These are phyloP conservation scores for Notodonta dromedarius DNA, from an alignment of 2,888 invertebrate species.

Conservation along the genomic window DNA sequence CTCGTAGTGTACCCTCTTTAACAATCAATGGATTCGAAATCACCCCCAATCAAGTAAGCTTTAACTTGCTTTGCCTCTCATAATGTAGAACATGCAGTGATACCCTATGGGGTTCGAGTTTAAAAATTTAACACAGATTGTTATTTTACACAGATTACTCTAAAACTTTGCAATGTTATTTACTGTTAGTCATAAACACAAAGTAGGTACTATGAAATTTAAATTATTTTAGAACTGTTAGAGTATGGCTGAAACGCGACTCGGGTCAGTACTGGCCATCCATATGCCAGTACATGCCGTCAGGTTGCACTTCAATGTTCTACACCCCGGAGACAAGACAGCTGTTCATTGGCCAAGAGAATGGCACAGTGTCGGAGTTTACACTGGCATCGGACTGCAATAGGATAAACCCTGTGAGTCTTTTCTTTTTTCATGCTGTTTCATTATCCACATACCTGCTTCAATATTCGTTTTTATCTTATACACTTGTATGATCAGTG, in stretches of 20 bases:
- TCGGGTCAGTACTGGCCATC: slow-evolving; percentile 99
- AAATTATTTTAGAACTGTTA: slow-evolving; percentile 88
- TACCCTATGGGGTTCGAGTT: too few relatives aligned
- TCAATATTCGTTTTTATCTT: too few relatives aligned
- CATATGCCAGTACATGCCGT: slow-evolving; percentile 97
- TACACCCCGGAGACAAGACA: slow-evolving; percentile 94
- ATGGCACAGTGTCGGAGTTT: slow-evolving; percentile 96
- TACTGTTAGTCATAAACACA: too few relatives aligned
- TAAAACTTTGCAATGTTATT: too few relatives aligned
- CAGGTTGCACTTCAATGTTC: slow-evolving; percentile 95
- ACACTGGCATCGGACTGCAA: slow-evolving; percentile 97
- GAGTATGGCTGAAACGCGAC: slow-evolving; percentile 98
- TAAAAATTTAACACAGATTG: not conserved
- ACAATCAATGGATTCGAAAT: slow-evolving; percentile 29
- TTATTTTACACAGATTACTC: too few relatives aligned
- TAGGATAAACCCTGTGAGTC: slow-evolving; percentile 90
- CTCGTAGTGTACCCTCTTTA: slow-evolving; percentile 37
- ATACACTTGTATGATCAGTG: too few relatives aligned
- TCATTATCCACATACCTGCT: too few relatives aligned
- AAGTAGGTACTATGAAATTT: too few relatives aligned
- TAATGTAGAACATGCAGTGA: too few relatives aligned
- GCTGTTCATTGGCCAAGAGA: slow-evolving; percentile 97
- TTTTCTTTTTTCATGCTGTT: slow-evolving; percentile 5
- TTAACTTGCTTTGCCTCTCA: too few relatives aligned
- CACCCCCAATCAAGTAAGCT: slow-evolving; percentile 16